phyloP scores from a whole-genome alignment of 2,797 vertebrate genomes.

The Trichosurus vulpecula region DNA sequence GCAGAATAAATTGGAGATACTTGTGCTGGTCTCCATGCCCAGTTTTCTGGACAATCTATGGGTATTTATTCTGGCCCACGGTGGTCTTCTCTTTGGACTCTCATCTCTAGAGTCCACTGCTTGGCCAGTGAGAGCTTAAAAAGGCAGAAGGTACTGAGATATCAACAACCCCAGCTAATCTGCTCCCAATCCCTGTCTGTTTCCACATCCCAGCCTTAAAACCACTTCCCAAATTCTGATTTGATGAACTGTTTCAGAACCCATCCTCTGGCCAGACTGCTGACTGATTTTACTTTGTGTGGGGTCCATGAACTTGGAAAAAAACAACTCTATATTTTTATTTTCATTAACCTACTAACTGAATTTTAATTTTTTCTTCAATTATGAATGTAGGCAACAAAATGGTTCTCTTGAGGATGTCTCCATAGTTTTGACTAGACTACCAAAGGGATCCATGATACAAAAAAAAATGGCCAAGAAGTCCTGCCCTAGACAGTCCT shows the following conservation, averaged over 20 bases:
- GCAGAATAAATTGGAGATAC: neutral
- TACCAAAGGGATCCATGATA: neutral
- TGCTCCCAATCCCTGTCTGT: neutral
- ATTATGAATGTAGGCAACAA: neutral
- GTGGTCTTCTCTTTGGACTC: no score
- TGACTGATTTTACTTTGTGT: neutral
- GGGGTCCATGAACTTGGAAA: neutral
- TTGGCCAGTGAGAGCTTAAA: neutral
- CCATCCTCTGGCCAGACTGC: neutral
- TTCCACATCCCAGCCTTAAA: neutral
- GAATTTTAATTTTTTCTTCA: neutral
- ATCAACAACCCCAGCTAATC: neutral
- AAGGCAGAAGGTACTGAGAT: neutral
- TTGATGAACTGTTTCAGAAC: constrained; percentile 13
- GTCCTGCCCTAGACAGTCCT: neutral
- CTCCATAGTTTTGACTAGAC: constrained; percentile 29
- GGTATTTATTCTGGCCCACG: no score
- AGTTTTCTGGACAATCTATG: neutral
- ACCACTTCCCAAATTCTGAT: neutral
- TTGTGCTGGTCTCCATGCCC: no score
- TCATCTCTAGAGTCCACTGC: neutral
- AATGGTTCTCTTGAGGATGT: neutral
- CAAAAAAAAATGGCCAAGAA: neutral
- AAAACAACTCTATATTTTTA: neutral
- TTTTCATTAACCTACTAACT: neutral